Conservation (phyloP, 2,888 invertebrate species). For the Dromius quadrimaculatus region DNA sequence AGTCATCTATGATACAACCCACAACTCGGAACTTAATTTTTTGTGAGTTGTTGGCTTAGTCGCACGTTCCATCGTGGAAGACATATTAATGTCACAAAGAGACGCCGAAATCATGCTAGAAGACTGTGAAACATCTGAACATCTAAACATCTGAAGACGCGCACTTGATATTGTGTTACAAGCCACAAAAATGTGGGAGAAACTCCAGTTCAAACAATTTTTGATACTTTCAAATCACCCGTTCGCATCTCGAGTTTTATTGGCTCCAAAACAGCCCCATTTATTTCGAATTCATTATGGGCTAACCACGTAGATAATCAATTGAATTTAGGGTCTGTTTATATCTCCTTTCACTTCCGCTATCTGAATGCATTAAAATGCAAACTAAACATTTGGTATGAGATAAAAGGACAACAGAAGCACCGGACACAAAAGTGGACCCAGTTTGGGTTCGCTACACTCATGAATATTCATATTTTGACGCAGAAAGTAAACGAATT, state of each 20-base stretch:
- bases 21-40: conserved; percentile 20
- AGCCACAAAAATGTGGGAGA: not conserved
- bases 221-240: no score
- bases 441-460: conserved; percentile 24
- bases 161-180: not conserved
- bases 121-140: not conserved
- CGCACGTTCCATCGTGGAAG: conserved; percentile 27
- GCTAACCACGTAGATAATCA: conserved; percentile 1
- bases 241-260: not conserved
- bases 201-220: no score
- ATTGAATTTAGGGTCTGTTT: not conserved
- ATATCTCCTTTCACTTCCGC: conserved; percentile 23
- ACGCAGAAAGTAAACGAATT: conserved; percentile 12
- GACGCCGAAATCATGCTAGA: not conserved
- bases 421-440: not conserved
- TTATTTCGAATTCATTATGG: conserved; percentile 8
- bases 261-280: not conserved
- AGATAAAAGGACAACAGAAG: conserved; percentile 27
- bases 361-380: conserved; percentile 31
- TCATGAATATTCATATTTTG: conserved; percentile 23
- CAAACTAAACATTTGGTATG: conserved; percentile 3
- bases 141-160: not conserved
- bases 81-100: conserved; percentile 44
- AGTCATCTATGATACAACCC: conserved; percentile 2
- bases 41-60: conserved; percentile 42